Evolutionary conservation across 2,888 invertebrate genomes (phyloP), one percentile per base, ranked within the genome.

Genomic region (Saturnia pavonia): DNA sequence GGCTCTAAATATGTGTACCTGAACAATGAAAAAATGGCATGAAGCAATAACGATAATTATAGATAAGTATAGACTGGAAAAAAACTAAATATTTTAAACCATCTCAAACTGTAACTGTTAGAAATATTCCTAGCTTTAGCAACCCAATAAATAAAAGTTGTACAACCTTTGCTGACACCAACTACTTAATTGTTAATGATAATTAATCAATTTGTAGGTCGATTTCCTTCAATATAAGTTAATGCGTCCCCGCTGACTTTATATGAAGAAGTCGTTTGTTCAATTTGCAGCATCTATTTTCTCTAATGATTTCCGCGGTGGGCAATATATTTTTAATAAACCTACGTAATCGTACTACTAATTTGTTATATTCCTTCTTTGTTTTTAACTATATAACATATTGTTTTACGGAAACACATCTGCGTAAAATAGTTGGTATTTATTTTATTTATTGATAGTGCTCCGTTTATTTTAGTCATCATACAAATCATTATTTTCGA

Each of bases 191-290:
- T 45, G 27, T 16, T 40, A 51, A 66, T 34, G 19, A 34, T 51
- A 66, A 66, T 34, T 54, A 8, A 70, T 67, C 42, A 70, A 67
- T 66, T 68, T 68, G 60, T 45, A 34, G 40, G 60, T 67, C 71
- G 72, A 72, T 70, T 72, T 70, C 71, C 73, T 78, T 79, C 77
- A 79, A 80, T 83, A 76, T 80, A 76, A 77, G 74, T 76, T 78
- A 83, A 86, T 82, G 82, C 71, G 82, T 74, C 72, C 78, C 86
- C 77, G 88, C 83, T 85, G 88, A 76, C 82, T 80, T 81, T 77
- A 76, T 83, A 82, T 79, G 77, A 80, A 80, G 70, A 71, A 72
- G 73, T 79, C 75, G 77, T 78, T 80, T 77, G 71, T 76, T 78
- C 82, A 86, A 84, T 83, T 85, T 48, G 68, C 34, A 14, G 48